phyloP scores from a whole-genome alignment of 2,888 invertebrate genomes.

The Lasioglossum marginatum region DNA sequence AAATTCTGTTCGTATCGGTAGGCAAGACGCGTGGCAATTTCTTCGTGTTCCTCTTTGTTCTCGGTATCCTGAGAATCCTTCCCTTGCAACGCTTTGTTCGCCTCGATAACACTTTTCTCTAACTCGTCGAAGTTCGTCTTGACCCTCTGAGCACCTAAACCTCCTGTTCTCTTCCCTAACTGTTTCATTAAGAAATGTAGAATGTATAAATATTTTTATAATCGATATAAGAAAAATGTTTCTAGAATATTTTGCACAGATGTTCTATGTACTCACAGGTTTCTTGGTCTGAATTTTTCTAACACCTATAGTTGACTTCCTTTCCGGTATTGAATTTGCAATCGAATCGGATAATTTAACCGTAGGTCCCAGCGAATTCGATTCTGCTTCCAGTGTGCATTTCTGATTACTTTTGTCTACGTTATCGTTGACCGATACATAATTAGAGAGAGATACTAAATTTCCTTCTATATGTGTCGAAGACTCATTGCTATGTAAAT shows the following conservation, averaged over 20 bases:
- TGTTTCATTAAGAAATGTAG: constrained; percentile 78
- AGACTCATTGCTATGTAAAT: constrained; percentile 65
- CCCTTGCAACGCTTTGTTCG: constrained; percentile 84
- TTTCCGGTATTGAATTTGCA: constrained; percentile 73
- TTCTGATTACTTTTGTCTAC: constrained; percentile 48
- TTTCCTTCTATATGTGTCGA: constrained; percentile 57
- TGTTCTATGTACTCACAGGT: constrained; percentile 85
- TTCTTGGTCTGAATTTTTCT: constrained; percentile 90
- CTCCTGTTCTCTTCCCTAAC: constrained; percentile 93
- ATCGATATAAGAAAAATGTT: background rate
- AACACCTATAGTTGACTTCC: constrained; percentile 90
- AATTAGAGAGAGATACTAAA: constrained; percentile 34
- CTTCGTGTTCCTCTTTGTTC: constrained; percentile 89
- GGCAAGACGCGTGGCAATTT: constrained; percentile 88
- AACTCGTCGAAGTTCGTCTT: constrained; percentile 97
- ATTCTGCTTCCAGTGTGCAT: constrained; percentile 41
- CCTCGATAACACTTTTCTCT: constrained; percentile 94
- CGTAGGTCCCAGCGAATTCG: constrained; percentile 74
- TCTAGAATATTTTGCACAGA: background rate
- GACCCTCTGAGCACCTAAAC: constrained; percentile 97
- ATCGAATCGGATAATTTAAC: constrained; percentile 77
- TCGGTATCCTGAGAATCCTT: constrained; percentile 84
- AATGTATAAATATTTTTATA: background rate
- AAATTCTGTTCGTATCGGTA: constrained; percentile 89
- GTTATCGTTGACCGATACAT: constrained; percentile 30